phyloP scores from a whole-genome alignment of 2,797 vertebrate species.

The Gambusia yucatana region DNA sequence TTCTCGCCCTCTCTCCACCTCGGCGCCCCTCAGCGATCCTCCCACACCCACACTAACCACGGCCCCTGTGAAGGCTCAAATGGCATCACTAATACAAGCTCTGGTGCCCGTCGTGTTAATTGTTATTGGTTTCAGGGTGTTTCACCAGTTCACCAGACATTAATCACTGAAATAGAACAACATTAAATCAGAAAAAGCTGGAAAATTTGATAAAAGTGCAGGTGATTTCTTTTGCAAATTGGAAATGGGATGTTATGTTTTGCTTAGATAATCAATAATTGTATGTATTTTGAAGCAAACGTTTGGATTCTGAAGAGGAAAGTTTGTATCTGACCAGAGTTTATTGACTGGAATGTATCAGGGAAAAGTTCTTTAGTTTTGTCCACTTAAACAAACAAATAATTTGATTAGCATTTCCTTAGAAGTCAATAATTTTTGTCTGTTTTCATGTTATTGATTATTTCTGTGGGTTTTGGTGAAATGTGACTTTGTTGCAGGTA shows the following conservation, averaged over 20 bases:
- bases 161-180: neutral
- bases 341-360: neutral
- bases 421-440: neutral
- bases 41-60: constrained; percentile 24
- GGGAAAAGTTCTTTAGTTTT: neutral
- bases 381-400: neutral
- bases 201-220: neutral
- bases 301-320: neutral
- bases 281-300: neutral
- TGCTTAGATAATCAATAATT: neutral
- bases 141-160: neutral
- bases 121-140: neutral
- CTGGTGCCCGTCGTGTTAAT: neutral
- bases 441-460: neutral
- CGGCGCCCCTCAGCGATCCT: constrained; percentile 45
- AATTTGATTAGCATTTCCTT: neutral
- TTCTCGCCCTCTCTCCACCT: constrained; percentile 59
- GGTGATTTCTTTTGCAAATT: neutral
- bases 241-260: neutral
- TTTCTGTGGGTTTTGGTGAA: neutral
- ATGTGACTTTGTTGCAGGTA: neutral
- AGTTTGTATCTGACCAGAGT: neutral
- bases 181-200: neutral
- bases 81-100: constrained; percentile 5
- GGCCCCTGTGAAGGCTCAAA: neutral